Evolutionary conservation across 2,797 vertebrate genomes (phyloP), one percentile per base, ranked within the genome.

Genomic region (Molossus alvarezi): DNA sequence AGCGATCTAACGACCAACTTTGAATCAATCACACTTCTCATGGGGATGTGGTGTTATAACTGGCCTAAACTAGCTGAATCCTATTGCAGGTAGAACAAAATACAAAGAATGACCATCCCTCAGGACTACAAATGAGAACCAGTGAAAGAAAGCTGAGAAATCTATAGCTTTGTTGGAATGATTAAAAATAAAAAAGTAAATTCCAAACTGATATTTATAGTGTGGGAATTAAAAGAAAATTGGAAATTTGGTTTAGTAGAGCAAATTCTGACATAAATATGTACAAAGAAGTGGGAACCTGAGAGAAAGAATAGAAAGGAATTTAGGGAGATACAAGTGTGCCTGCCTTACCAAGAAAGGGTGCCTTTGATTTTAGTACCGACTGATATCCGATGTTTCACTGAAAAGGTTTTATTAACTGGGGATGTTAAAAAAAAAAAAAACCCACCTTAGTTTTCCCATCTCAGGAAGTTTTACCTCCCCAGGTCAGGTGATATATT

Each of bases 341-440:
- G 1, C 1, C 6, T 53, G 1, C 1, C 2, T 60, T 25, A 57
- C 1, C 29, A 18, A 17, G 17, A 83, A n/a, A 80, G 45, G 7
- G 1, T 60, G 21, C 23, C 15, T 80, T 21, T 9, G 33, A 21
- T 65, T 58, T 89, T n/a, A 41, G 23, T 33, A 12, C 6, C 3
- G 27, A 9, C 2, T 58, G 18, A 33, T 41, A 41, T 21, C 5
- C 65, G 17, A 71, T 58, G 45, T 73, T 77, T 91, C 25, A 29
- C 10, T 67, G 18, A 21, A 60, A 87, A 67, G 9, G 10, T 17
- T 23, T 72, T 92, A 27, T 73, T 90, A 67, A 92, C 72, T 79
- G 65, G n/a, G 12, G 4, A 21, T 55, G 3, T 1, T 77, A 6
- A 81, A 76, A 33, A 33, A 33, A 33, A 33, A 33, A 33, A 33